Conservation (phyloP, 2,113 vertebrate species). For the Butorides virescens region DNA sequence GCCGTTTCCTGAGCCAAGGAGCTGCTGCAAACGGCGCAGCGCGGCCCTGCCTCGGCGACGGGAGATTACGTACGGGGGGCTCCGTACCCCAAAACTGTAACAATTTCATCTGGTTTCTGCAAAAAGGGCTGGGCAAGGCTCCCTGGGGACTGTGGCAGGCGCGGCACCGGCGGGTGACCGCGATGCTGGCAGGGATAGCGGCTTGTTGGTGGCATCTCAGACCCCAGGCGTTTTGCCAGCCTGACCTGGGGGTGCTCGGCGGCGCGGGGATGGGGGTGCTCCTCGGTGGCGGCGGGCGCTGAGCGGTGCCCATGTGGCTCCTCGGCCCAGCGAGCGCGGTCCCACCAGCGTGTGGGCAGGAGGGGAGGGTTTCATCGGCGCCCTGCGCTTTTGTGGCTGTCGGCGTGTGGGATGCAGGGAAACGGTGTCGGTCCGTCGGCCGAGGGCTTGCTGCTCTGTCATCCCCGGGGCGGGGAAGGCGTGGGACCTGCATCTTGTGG, state of each 20-base stretch:
- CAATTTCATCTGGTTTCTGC: neutral
- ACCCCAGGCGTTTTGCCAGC: neutral
- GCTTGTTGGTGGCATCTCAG: neutral
- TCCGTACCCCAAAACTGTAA: neutral
- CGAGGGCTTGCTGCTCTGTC: neutral
- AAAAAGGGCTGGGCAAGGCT: neutral
- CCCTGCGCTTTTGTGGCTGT: no score
- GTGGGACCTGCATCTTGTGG: neutral
- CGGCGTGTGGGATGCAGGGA: neutral
- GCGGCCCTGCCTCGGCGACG: fast-evolving
- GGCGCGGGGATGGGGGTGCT: neutral
- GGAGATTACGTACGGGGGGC: fast-evolving
- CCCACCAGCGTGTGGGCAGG: fast-evolving
- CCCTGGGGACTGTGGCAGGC: neutral
- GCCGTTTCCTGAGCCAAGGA: neutral
- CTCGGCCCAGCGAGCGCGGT: neutral
- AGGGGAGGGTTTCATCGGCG: neutral
- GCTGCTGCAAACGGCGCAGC: neutral
- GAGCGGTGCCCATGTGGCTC: neutral
- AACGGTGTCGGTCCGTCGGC: neutral
- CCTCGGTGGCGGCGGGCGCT: neutral
- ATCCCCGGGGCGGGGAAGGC: fast-evolving
- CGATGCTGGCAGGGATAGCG: neutral
- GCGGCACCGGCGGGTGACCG: fast-evolving
- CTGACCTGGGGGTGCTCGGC: neutral